These are phyloP conservation scores for Sebastes minor DNA, from an alignment of 2,797 vertebrate genomes.

Conservation along the genomic window DNA sequence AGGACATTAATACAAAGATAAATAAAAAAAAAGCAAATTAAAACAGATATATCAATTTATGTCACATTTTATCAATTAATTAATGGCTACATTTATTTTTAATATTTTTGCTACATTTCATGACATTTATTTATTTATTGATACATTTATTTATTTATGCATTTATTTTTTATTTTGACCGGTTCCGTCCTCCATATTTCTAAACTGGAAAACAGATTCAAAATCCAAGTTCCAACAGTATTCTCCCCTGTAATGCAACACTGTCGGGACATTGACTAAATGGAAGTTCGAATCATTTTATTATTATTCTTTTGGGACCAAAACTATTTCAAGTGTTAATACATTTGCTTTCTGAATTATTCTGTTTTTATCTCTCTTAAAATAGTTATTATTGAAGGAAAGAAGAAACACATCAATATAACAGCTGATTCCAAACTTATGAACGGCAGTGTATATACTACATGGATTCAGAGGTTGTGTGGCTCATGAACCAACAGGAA, in stretches of 20 bases:
- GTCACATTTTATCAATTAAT: too few species aligned
- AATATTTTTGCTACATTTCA: too few species aligned
- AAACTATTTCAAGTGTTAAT: not conserved
- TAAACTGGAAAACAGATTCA: too few species aligned
- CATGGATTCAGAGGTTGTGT: not conserved
- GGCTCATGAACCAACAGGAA: not conserved
- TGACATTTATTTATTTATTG: too few species aligned
- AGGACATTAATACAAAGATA: too few species aligned
- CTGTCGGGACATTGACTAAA: not conserved
- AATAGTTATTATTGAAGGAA: not conserved
- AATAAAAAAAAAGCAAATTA: too few species aligned
- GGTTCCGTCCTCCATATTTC: accelerated
- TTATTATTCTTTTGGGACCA: too few species aligned
- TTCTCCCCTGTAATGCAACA: not conserved
- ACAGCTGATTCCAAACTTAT: not conserved
- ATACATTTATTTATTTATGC: too few species aligned
- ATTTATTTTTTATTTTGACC: too few species aligned
- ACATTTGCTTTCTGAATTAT: not conserved
- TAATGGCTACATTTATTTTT: too few species aligned
- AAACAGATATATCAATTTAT: too few species aligned
- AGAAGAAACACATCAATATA: not conserved
- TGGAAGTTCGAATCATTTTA: too few species aligned
- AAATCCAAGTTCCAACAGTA: not conserved
- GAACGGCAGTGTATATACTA: not conserved
- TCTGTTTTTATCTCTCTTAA: not conserved